These are phyloP conservation scores for Brenthis daphne DNA, from an alignment of 2,888 invertebrate genomes.

Conservation along the genomic window DNA sequence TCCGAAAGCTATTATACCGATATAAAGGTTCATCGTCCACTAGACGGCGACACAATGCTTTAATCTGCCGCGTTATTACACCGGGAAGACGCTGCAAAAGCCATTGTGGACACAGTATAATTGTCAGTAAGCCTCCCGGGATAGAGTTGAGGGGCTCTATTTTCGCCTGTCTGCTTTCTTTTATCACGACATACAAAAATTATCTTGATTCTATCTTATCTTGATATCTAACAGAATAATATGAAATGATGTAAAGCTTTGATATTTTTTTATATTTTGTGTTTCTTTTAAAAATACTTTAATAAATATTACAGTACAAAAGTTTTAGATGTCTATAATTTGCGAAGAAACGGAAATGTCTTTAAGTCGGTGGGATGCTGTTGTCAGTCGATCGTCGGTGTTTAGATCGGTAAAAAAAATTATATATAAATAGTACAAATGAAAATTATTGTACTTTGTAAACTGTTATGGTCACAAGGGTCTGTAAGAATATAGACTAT, in stretches of 20 bases:
- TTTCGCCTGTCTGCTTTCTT: slow-evolving; percentile 35
- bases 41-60: slow-evolving; percentile 46
- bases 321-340: too few relatives aligned
- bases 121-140: slow-evolving; percentile 38
- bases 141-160: slow-evolving; percentile 38
- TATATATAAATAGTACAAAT: too few relatives aligned
- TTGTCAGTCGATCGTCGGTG: too few relatives aligned
- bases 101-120: slow-evolving; percentile 44
- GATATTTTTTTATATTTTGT: too few relatives aligned
- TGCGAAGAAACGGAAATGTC: too few relatives aligned
- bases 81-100: slow-evolving; percentile 40
- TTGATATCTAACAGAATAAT: neutral
- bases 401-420: too few relatives aligned
- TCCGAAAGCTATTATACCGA: slow-evolving; percentile 50
- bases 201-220: slow-evolving; percentile 28
- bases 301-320: too few relatives aligned
- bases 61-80: slow-evolving; percentile 48
- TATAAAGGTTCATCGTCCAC: slow-evolving; percentile 51
- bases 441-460: too few relatives aligned
- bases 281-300: too few relatives aligned
- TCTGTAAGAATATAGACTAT: too few relatives aligned
- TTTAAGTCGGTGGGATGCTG: too few relatives aligned
- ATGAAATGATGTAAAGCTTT: neutral
- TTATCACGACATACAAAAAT: slow-evolving; percentile 27
- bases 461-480: too few relatives aligned